Conservation (phyloP, 2,113 vertebrate genomes). For the Ochotona curzoniae region DNA sequence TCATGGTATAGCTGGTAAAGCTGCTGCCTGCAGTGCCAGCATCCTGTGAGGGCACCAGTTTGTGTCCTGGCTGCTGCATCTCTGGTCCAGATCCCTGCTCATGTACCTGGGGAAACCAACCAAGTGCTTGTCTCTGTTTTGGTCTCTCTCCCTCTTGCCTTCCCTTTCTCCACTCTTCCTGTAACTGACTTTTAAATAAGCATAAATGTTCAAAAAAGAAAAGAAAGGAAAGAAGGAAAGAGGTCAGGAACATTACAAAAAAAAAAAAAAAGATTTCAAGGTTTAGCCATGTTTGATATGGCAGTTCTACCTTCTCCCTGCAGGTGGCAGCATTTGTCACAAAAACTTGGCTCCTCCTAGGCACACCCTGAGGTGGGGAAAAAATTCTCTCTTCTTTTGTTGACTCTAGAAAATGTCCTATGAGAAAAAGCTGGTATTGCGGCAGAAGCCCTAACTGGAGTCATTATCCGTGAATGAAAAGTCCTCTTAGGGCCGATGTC, state of each 20-base stretch:
- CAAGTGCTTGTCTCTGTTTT: too few species aligned
- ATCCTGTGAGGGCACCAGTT: too few species aligned
- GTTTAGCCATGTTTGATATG: neutral
- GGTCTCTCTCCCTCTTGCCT: too few species aligned
- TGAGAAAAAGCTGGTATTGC: neutral
- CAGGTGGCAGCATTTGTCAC: conserved; percentile 67
- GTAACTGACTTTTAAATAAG: too few species aligned
- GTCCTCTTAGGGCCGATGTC: neutral
- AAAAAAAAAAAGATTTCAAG: neutral
- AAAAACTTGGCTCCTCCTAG: neutral
- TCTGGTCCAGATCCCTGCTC: neutral
- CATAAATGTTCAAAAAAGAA: too few species aligned
- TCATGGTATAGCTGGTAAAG: too few species aligned
- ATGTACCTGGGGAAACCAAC: too few species aligned
- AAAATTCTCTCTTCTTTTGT: neutral
- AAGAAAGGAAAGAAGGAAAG: too few species aligned
- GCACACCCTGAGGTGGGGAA: neutral
- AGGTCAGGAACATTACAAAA: too few species aligned
- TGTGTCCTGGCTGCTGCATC: too few species aligned
- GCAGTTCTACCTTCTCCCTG: conserved; percentile 8
- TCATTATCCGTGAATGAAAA: neutral
- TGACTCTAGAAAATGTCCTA: neutral
- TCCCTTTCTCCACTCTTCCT: too few species aligned
- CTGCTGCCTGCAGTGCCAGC: too few species aligned
- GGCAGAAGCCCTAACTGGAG: neutral